Evolutionary conservation across 2,113 vertebrate species (phyloP), one percentile per base, ranked within the genome.

Genomic region (Prietella phreatophila): DNA sequence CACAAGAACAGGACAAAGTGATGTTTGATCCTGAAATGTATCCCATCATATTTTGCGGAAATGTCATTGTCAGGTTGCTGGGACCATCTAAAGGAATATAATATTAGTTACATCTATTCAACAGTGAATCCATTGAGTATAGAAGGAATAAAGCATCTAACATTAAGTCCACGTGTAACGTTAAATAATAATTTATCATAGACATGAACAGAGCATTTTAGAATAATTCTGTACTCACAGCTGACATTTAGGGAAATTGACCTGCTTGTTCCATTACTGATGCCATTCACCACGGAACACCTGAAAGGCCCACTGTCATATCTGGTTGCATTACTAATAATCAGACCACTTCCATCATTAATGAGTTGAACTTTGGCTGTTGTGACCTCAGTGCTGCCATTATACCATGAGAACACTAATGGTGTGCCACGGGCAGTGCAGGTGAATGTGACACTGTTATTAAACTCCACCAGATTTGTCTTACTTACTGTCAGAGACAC

Each of bases 381-480:
- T 33, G n/a, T 89, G 82, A 94, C 63, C 39, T n/a, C 83, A 30
- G 91, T 80, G 79, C 47, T 89, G 69, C 83, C 83, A 0, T 93
- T 93, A 2, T 91, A 13, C 95, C 94, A 95, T 7, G 17, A 47
- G 60, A 91, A 94, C 6, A 86, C 82, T 75, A 91, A 80, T 4
- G 89, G 87, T 0, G 94, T 53, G 30, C 95, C 95, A 0, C 0
- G 75, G 60, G 88, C 93, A 0, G 92, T 89, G 87, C 95, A 95
- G 63, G 25, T 91, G 76, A 95, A 69, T 4, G 89, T 85, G 58
- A 89, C 94, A n/a, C 92, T 93, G 89, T 92, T 91, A 42, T 93
- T 95, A 88, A 91, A 92, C 89, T 95, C 95, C 88, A 95, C 92
- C 71, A 94, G 88, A 69, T 92, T 30, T 53, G 88, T 91, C 30